These are phyloP conservation scores for Aurelia coerulea DNA, from an alignment of 30 jellyfish, hydroid and myxozoan genomes.

Conservation along the genomic window DNA sequence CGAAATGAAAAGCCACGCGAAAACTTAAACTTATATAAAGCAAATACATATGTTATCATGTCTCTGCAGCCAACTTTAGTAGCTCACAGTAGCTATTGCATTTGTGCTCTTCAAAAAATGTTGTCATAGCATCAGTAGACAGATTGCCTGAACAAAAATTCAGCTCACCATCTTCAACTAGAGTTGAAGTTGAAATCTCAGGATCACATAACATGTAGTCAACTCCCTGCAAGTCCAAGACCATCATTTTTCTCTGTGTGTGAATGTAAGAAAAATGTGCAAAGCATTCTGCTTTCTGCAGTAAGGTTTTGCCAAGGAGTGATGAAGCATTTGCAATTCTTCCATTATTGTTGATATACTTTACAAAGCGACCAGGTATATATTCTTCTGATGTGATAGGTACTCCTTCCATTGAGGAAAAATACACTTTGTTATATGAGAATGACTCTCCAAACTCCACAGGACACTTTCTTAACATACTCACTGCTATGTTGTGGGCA, in stretches of 20 bases:
- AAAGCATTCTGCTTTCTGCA: conserved; percentile 29
- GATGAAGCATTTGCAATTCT: conserved; percentile 17
- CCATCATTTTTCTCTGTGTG: conserved; percentile 37
- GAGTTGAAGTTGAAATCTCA: conserved; percentile 24
- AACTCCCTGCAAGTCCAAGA: conserved; percentile 44
- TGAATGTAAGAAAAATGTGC: conserved; percentile 22
- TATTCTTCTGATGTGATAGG: conserved; percentile 37
- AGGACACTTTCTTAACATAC: conserved; percentile 18
- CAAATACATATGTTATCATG: too few species aligned
- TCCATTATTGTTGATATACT: conserved; percentile 33
- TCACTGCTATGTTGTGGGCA: conserved; percentile 19
- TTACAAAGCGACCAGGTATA: conserved; percentile 33
- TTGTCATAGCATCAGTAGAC: conserved; percentile 13
- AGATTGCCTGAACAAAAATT: conserved; percentile 38
- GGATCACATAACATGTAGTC: conserved; percentile 32
- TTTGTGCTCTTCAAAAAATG: conserved; percentile 27
- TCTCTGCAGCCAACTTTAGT: conserved; percentile 3
- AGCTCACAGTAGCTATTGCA: conserved; percentile 23
- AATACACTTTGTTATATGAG: conserved; percentile 18
- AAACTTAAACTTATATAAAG: too few species aligned
- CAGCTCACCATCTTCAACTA: conserved; percentile 33
- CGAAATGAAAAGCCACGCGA: too few species aligned
- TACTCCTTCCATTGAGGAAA: conserved; percentile 22
- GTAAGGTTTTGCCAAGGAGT: neutral
- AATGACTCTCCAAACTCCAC: conserved; percentile 13